phyloP scores from a whole-genome alignment of 2,113 vertebrate genomes.

The Sapayoa aenigma region DNA sequence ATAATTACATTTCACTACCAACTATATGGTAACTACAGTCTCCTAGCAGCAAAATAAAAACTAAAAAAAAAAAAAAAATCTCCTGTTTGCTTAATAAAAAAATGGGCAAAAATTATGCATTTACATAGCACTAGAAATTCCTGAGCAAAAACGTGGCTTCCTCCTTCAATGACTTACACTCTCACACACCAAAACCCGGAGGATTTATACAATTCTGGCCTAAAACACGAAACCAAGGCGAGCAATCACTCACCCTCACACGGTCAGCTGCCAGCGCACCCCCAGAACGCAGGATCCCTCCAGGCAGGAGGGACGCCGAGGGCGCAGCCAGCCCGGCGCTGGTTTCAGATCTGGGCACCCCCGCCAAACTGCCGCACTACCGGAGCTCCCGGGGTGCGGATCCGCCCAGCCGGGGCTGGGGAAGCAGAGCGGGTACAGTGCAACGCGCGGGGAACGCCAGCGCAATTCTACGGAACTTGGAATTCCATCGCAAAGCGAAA shows the following conservation, averaged over 20 bases:
- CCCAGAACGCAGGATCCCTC: neutral
- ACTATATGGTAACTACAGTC: neutral
- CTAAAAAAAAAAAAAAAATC: neutral
- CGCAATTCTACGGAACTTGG: rapidly evolving
- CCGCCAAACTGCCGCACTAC: neutral
- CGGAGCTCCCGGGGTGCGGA: neutral
- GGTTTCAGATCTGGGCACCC: neutral
- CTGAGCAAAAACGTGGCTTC: neutral
- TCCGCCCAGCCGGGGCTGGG: neutral
- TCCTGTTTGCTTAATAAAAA: neutral
- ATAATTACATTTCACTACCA: neutral
- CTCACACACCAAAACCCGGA: neutral
- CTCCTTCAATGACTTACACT: neutral
- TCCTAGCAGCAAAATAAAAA: neutral
- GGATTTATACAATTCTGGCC: neutral
- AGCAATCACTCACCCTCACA: neutral
- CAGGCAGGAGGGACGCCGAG: neutral
- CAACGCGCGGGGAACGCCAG: neutral
- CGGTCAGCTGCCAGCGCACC: rapidly evolving
- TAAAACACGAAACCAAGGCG: neutral
- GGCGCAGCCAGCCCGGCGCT: neutral
- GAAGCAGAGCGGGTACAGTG: rapidly evolving
- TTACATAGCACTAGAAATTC: neutral
- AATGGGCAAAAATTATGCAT: neutral
- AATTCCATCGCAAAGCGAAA: rapidly evolving